Evolutionary conservation across 1,140 invertebrate species (phyloP).

Genomic region (Vollenhovia emeryi): DNA sequence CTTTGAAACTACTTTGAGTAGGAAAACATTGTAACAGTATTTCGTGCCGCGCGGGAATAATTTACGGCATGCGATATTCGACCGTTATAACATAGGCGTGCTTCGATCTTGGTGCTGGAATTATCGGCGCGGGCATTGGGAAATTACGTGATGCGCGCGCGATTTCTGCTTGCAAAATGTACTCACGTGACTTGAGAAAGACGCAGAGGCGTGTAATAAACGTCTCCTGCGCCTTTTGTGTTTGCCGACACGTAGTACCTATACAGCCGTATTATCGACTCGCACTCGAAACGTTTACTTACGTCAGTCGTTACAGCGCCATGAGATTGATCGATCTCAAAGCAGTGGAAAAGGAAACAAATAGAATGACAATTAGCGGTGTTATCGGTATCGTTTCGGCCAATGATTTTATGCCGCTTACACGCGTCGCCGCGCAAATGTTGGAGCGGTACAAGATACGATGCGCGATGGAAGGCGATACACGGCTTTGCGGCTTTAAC

Average conservation of each 20-base stretch:
- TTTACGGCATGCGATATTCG: slow-evolving; percentile 32
- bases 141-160: neutral
- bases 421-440: neutral
- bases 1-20: neutral
- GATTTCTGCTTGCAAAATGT: slow-evolving; percentile 2
- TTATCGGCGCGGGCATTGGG: slow-evolving; percentile 13
- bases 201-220: slow-evolving; percentile 6
- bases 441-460: neutral
- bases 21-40: slow-evolving; percentile 15
- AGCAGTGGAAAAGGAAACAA: neutral
- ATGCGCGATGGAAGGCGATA: neutral
- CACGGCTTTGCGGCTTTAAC: neutral
- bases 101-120: slow-evolving; percentile 1
- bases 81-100: neutral
- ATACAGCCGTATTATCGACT: neutral
- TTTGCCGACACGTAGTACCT: too few species aligned
- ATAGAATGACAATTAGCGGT: neutral
- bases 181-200: neutral
- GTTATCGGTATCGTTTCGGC: neutral
- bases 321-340: neutral
- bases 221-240: neutral
- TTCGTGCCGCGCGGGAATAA: slow-evolving; percentile 13
- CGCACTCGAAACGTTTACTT: neutral
- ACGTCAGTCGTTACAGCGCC: neutral
- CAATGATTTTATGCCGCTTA: neutral